Base-by-base conservation (phyloP, 2,888 invertebrate genomes). In the Spodoptera littoralis region DNA sequence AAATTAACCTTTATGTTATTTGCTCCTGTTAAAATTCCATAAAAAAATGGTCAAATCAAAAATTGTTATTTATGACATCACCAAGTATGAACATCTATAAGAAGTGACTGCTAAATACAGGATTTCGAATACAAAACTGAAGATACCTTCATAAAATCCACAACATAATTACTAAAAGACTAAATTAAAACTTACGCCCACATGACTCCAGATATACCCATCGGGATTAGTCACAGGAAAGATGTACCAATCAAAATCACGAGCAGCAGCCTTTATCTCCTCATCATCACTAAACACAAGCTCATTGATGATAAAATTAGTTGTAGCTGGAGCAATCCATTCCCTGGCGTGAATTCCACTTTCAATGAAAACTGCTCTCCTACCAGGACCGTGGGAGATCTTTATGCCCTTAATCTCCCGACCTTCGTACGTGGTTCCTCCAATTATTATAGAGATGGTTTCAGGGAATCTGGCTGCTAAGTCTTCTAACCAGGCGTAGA, bases 161-260 rank as follows among this genome's bases (percentile, higher is more conserved):
- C 6, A 36, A 6, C 9, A 36, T 6, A 6, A 36, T 36, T 36
- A 2, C 6, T 2, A 9, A 36, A 36, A 70, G 1, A 42, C 13
- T 9, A 42, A 24, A 45, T 42, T 11, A 30, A 55, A 48, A 47
- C 81, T 84, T 86, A 95, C 96, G n/a, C 85, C 87, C 11, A 94
- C 95, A 84, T 96, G 96, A 0, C 96, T 96, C 91, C 96, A 96
- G 47, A 95, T 95, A 82, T 96, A 98, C 0, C 97, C 97, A 89
- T 98, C 97, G 41, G 97, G 97, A 85, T 98, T 98, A 11, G 96
- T 94, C 1, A 96, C 95, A 0, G 97, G 97, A 66, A 97, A 95
- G 46, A 97, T 94, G 82, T 97, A 97, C 96, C 97, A 97, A 80
- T 97, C 97, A 79, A 93, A 95, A 63, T 92, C 93, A n/a, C 91